Base-by-base conservation (phyloP, 2,797 vertebrate species). In the Urophycis tenuis region DNA sequence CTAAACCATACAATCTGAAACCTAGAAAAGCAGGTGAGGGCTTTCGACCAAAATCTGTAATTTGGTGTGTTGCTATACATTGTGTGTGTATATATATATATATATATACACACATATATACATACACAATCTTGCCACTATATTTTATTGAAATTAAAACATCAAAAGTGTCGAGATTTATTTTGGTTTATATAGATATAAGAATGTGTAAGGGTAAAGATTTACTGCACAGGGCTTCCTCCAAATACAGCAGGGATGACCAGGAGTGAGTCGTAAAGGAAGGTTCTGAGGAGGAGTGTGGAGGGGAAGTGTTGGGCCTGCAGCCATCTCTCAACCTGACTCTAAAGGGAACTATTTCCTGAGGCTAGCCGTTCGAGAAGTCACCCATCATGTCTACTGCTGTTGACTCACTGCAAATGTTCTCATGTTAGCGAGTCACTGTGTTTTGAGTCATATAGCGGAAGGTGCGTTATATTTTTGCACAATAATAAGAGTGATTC, bases 281-380 rank as follows among this genome's bases (percentile, higher is more conserved):
- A 39, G 88, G 87, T 85, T 89, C 85, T 88, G 82, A 1, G 10
- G 53, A 82, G 85, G 82, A 87, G 86, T 78, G 80, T 79, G 81
- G 86, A 77, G 45, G 71, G 71, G 72, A 84, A 78, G 34, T 9
- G 10, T n/a, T n/a, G 77, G 77, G 79, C 85, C 75, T 87, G 80
- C 83, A 84, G 87, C 82, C 72, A 83, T 32, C 60, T 73, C 41
- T 69, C 78, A 72, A 81, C 74, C 82, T 32, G 77, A 30, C 84
- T 83, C 84, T 75, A 78, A 73, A 12, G 8, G 75, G 76, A 80
- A 72, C 45, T 41, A 49, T 78, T 35, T 45, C 35, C 3, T 25
- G 32, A 80, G 80, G 75, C 73, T 1, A 8, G 71, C 74, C 45
- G 74, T 60, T 72, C 29, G 5, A 33, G 75, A 32, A 71, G 2